Conservation (phyloP, 2,888 invertebrate genomes). For the Penaeus monodon region DNA sequence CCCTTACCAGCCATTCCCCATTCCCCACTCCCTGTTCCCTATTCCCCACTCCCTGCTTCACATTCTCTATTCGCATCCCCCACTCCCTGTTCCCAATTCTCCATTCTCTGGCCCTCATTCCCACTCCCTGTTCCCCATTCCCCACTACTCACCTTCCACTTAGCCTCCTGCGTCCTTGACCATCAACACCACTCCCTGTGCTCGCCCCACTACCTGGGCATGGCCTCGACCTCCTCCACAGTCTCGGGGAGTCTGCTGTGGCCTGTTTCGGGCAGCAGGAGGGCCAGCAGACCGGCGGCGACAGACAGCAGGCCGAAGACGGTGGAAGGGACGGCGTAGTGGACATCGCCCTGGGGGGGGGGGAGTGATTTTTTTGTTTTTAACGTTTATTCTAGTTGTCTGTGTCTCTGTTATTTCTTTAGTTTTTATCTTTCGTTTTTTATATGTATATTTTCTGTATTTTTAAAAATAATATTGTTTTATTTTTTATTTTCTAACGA, state of each 20-base stretch:
- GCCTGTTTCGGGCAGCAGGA: slow-evolving; percentile 83
- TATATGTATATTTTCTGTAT: too few relatives aligned
- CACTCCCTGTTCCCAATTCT: neutral
- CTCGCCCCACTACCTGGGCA: slow-evolving; percentile 47
- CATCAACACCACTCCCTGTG: neutral
- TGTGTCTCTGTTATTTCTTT: too few relatives aligned
- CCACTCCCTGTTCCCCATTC: too few relatives aligned
- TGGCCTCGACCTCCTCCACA: slow-evolving; percentile 81
- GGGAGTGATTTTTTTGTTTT: neutral
- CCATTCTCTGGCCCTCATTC: neutral
- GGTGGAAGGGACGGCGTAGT: slow-evolving; percentile 67
- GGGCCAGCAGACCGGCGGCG: slow-evolving; percentile 78
- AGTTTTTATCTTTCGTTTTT: too few relatives aligned
- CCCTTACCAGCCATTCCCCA: too few relatives aligned
- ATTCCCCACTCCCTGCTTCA: too few relatives aligned
- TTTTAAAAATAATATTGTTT: too few relatives aligned
- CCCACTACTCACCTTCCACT: neutral
- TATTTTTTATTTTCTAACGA: too few relatives aligned
- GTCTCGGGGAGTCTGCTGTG: slow-evolving; percentile 84
- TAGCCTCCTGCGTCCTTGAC: neutral
- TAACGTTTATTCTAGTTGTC: too few relatives aligned
- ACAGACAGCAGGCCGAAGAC: slow-evolving; percentile 81
- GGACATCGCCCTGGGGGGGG: slow-evolving; percentile 45
- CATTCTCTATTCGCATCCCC: neutral
- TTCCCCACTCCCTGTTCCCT: too few relatives aligned